phyloP scores from a whole-genome alignment of 2,888 invertebrate species.

The Hoplodrina blanda region DNA sequence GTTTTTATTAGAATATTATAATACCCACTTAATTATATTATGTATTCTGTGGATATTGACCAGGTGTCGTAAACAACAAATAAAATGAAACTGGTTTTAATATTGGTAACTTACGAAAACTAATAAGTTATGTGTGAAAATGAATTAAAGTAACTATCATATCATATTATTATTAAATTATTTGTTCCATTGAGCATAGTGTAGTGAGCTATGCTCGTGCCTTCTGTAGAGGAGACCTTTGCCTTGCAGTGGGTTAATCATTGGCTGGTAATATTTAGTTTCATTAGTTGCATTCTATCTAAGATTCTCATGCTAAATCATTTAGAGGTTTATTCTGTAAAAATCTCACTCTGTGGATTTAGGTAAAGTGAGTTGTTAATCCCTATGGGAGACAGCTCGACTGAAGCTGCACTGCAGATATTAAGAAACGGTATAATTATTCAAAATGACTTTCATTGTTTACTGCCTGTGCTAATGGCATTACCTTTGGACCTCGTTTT shows the following conservation, averaged over 20 bases:
- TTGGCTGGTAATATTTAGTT: too few relatives aligned
- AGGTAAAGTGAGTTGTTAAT: too few relatives aligned
- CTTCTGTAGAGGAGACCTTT: too few relatives aligned
- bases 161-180: too few relatives aligned
- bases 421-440: not conserved
- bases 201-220: too few relatives aligned
- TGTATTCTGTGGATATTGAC: not conserved
- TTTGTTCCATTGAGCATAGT: too few relatives aligned
- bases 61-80: not conserved
- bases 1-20: conserved; percentile 12
- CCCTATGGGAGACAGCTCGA: too few relatives aligned
- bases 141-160: not conserved
- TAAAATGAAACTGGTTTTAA: conserved; percentile 28
- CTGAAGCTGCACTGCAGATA: not conserved
- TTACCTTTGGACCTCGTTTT: not conserved
- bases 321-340: too few relatives aligned
- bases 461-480: not conserved
- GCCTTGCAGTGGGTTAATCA: too few relatives aligned
- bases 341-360: too few relatives aligned
- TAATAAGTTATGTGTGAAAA: conserved; percentile 13
- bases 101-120: not conserved
- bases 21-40: not conserved
- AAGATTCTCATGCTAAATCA: too few relatives aligned
- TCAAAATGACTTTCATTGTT: not conserved
- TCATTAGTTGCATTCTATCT: too few relatives aligned